Base-by-base conservation (phyloP, 1,140 invertebrate genomes). In the Drosophila insularis region DNA sequence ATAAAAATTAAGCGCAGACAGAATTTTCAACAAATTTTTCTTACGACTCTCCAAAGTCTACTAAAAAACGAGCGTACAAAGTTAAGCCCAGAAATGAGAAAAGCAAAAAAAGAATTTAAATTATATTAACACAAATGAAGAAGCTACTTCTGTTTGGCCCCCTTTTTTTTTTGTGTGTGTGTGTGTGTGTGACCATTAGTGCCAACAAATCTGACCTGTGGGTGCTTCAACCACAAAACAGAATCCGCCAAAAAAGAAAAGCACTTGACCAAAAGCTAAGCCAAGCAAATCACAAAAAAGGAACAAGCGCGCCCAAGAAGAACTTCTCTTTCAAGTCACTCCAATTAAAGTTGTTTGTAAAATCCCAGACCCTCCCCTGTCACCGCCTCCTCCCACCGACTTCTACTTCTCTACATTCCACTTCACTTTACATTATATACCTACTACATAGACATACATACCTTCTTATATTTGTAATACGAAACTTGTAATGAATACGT, bases 401-500 rank as follows among this genome's bases (percentile, higher is more conserved):
- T 6, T 17, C 17, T 37, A 46, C 63, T 61, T 32, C 35, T 17
- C 60, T 61, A 60, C 62, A 43, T 2, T 17, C 14, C 8, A 46
- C 43, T 46, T 6, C 14, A 46, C 3, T 8, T 19, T 40, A 60
- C 17, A 46, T 46, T 46, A 46, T 17, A 46, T 46, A 46, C 14
- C 32, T 35, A 6, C 32, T 58, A 8, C n/a, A 58, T n/a, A 21
- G 7, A 58, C n/a, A 23, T 23, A 23, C 23, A 27, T 27, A 27
- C 32, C 32, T 21, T 35, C 14, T 17, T 21, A 43, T 21, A 19
- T 40, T 39, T 21, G 82, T 77, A 82, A 86, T 74, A 54, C 68
- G 66, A 87, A 68, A 82, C 82, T 72, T 75, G 82, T 87, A 86
- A 86, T 68, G 82, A 79, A 86, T 86, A 87, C 79, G 81, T 78